Evolutionary conservation across 2,113 vertebrate species (phyloP).

Genomic region (Lathamus discolor): DNA sequence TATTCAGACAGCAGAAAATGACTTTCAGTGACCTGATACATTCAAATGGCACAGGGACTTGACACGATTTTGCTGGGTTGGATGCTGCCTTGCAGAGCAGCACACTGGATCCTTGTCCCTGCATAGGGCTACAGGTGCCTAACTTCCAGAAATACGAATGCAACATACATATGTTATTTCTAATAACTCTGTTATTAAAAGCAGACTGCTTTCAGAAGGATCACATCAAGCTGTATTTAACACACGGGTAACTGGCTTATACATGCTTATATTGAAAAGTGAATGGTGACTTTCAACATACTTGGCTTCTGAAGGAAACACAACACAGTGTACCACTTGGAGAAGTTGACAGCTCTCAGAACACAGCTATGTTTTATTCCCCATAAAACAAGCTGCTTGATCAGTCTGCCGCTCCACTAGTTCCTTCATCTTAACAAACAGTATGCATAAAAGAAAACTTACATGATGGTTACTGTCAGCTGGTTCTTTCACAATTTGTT

Average conservation of each 20-base stretch:
- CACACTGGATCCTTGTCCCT: neutral
- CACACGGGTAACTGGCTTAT: neutral
- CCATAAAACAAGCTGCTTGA: neutral
- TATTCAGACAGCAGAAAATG: neutral
- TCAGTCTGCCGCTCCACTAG: neutral
- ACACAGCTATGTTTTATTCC: neutral
- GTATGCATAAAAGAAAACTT: neutral
- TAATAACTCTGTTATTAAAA: neutral
- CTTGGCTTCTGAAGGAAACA: neutral
- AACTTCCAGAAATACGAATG: neutral
- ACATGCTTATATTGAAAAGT: neutral
- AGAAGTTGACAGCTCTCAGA: neutral
- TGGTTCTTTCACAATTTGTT: slow-evolving; percentile 88
- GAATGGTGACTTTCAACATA: neutral
- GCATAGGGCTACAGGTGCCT: too few relatives aligned
- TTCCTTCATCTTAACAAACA: neutral
- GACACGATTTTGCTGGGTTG: neutral
- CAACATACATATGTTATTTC: neutral
- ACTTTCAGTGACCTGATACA: neutral
- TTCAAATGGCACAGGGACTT: neutral
- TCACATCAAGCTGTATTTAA: neutral
- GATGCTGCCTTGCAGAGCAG: neutral
- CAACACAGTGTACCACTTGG: neutral
- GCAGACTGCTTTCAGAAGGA: neutral
- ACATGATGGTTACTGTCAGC: slow-evolving; percentile 81